These are phyloP conservation scores for Yponomeuta malinellus DNA, from an alignment of 2,888 invertebrate genomes.

Conservation along the genomic window DNA sequence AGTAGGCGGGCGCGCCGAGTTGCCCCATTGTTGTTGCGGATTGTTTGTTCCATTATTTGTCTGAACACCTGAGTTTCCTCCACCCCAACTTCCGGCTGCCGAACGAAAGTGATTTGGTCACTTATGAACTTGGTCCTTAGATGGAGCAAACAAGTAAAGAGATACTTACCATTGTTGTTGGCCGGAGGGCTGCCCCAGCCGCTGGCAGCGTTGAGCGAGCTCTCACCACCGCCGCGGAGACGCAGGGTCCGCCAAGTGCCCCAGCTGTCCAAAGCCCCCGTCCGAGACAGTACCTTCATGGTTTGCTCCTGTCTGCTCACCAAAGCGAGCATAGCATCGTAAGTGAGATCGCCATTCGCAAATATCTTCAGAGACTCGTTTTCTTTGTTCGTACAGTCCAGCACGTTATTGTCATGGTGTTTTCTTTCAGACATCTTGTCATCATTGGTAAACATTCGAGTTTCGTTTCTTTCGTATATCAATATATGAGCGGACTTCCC, in stretches of 20 bases:
- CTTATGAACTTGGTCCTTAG: slow-evolving; percentile 8
- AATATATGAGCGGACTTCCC: slow-evolving; percentile 62
- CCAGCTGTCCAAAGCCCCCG: slow-evolving; percentile 64
- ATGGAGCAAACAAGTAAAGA: background rate
- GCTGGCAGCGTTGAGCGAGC: slow-evolving; percentile 84
- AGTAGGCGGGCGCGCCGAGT: slow-evolving; percentile 64
- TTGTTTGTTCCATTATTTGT: slow-evolving; percentile 63
- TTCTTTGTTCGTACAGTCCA: slow-evolving; percentile 38
- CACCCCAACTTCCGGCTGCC: slow-evolving; percentile 70
- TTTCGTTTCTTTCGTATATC: slow-evolving; percentile 55
- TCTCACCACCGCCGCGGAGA: slow-evolving; percentile 87
- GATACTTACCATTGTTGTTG: slow-evolving; percentile 75
- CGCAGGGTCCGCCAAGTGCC: slow-evolving; percentile 78
- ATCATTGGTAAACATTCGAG: slow-evolving; percentile 59
- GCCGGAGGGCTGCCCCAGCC: slow-evolving; percentile 87
- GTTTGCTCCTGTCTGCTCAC: slow-evolving; percentile 45
- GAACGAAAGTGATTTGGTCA: slow-evolving; percentile 28
- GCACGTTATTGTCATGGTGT: slow-evolving; percentile 70
- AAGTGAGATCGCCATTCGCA: slow-evolving; percentile 69
- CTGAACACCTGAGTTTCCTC: slow-evolving; percentile 57
- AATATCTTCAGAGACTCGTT: slow-evolving; percentile 48
- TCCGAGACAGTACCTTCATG: slow-evolving; percentile 35
- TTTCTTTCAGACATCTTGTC: slow-evolving; percentile 47
- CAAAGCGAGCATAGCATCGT: slow-evolving; percentile 64
- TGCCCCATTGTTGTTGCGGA: slow-evolving; percentile 70